Conservation (phyloP, 2,797 vertebrate species). For the Echiichthys vipera region DNA sequence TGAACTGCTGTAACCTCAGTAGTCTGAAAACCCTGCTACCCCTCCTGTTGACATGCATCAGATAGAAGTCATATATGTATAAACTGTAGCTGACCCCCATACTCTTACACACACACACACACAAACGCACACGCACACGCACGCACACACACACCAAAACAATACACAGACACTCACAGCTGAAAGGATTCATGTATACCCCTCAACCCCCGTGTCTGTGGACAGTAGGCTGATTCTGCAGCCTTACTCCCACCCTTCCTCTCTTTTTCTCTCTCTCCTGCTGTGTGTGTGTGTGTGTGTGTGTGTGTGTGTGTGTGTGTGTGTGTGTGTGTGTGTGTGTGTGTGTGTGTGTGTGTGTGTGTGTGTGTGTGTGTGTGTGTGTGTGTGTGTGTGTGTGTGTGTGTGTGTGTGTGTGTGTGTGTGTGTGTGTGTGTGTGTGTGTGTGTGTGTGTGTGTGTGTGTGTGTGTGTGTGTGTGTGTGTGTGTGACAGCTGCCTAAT, state of each 20-base stretch:
- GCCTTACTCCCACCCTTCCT: constrained; percentile 79
- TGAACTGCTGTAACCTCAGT: constrained; percentile 18
- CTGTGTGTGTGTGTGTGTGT: no score
- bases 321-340: constrained; percentile 85
- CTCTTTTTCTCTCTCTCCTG: constrained; percentile 42
- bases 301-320: no score
- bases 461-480: constrained; percentile 76
- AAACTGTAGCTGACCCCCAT: constrained; percentile 68
- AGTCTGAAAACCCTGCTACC: neutral
- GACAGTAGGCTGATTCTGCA: constrained; percentile 97
- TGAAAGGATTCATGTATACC: constrained; percentile 71
- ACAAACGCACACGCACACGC: constrained; percentile 18
- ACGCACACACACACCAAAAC: constrained; percentile 43
- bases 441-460: constrained; percentile 86
- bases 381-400: constrained; percentile 76
- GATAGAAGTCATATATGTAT: constrained; percentile 61
- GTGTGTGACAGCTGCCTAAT: constrained; percentile 99
- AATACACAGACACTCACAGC: constrained; percentile 68
- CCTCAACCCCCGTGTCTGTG: constrained; percentile 64
- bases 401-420: constrained; percentile 81
- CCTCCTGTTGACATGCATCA: constrained; percentile 43
- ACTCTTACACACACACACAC: constrained; percentile 21
- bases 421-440: constrained; percentile 49
- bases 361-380: constrained; percentile 89
- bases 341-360: constrained; percentile 64